Percentiles rank a stretch among this genome's conserved stretches.
These are phyloP conservation scores for Montifringilla adamsi DNA, from an alignment of 2,113 vertebrate species.

Conservation along the genomic window DNA sequence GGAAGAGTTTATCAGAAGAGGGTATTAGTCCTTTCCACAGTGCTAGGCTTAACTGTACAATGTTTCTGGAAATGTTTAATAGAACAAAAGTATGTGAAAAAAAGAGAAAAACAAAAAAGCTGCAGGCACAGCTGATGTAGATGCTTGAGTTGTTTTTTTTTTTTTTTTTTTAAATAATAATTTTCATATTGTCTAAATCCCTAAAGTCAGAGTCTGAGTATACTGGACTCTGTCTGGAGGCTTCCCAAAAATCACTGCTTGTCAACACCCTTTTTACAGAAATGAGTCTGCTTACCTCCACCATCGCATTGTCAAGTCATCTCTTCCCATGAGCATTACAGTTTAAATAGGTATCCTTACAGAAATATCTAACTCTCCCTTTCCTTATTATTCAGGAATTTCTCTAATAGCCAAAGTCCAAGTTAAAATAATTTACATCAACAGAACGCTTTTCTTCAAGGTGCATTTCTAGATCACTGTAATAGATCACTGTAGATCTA, in stretches of 20 bases:
- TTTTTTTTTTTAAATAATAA: constrained; percentile 37
- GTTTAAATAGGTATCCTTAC: background rate
- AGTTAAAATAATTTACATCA: background rate
- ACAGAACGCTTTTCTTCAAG: background rate
- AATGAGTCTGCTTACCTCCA: constrained; percentile 20
- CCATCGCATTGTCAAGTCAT: background rate
- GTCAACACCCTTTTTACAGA: constrained; percentile 43
- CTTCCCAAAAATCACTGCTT: constrained; percentile 62
- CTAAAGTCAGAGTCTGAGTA: constrained; percentile 38
- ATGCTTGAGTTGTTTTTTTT: background rate
- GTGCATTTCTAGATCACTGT: background rate
- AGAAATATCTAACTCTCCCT: background rate
- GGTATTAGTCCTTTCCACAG: background rate
- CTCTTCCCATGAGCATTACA: background rate
- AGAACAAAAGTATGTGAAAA: constrained; percentile 7
- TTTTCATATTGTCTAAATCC: constrained; percentile 63
- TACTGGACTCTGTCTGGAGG: constrained; percentile 23
- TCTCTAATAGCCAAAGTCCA: background rate
- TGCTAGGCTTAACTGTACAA: background rate
- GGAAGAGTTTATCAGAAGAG: background rate
- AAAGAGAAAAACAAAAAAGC: background rate
- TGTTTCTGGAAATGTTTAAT: constrained; percentile 53
- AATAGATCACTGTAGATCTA: background rate
- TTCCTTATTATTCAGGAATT: background rate
- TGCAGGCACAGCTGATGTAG: constrained; percentile 34